Conservation (phyloP, 35 echinoderm and acorn worm species). For the Strongylocentrotus purpuratus region DNA sequence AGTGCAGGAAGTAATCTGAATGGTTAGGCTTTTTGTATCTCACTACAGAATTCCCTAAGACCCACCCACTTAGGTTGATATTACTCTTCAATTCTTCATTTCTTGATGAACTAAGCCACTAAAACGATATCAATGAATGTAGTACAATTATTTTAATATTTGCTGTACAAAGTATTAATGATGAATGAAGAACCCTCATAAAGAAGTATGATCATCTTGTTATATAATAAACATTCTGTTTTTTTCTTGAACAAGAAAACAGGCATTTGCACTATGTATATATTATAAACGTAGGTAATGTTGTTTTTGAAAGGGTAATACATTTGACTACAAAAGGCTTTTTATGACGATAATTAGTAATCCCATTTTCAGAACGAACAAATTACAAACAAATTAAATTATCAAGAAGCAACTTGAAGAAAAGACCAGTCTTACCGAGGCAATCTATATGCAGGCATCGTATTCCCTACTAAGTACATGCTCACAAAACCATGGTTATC, state of each 20-base stretch:
- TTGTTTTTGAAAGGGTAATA: background rate
- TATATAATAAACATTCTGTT: too few species aligned
- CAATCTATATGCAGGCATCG: background rate
- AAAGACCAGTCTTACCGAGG: background rate
- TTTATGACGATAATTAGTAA: background rate
- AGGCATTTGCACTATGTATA: too few species aligned
- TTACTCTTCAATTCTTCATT: background rate
- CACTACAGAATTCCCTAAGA: background rate
- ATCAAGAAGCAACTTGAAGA: background rate
- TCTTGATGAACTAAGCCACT: background rate
- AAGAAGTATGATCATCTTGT: too few species aligned
- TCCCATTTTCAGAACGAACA: background rate
- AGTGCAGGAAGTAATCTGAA: background rate
- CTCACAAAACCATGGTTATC: background rate
- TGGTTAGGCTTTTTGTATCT: background rate
- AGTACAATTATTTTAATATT: background rate
- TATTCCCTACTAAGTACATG: background rate
- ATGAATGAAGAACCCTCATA: background rate
- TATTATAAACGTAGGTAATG: too few species aligned
- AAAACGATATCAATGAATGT: background rate
- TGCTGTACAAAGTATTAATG: background rate
- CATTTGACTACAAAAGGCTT: background rate
- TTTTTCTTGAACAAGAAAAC: too few species aligned
- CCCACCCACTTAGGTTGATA: background rate
- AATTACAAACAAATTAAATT: background rate